Conservation (phyloP, 2,888 invertebrate genomes). For the Trypoxylon attenuatum region DNA sequence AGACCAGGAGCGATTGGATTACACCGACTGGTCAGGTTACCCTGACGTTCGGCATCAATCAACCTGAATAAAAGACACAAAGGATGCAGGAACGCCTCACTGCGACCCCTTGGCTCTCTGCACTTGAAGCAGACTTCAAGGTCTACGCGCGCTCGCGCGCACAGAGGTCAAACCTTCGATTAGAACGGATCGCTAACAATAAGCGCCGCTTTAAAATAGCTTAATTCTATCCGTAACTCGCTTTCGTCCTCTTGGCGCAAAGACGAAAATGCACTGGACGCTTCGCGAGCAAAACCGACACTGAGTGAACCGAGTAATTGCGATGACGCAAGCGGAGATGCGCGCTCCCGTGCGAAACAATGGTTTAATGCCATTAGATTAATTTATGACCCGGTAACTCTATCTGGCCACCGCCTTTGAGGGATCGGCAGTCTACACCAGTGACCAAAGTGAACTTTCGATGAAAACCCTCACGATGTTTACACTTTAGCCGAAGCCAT, state of each 20-base stretch:
- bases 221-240: slow-evolving; percentile 7
- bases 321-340: slow-evolving; percentile 23
- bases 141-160: no score
- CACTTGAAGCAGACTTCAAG: no score
- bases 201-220: slow-evolving; percentile 29
- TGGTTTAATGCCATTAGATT: background rate
- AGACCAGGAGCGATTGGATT: slow-evolving; percentile 52
- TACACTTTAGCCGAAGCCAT: no score
- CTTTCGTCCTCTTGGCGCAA: background rate
- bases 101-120: no score
- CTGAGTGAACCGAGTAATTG: slow-evolving; percentile 24
- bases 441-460: no score
- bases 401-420: no score
- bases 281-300: background rate
- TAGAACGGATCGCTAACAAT: slow-evolving; percentile 16
- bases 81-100: slow-evolving; percentile 36
- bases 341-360: slow-evolving; percentile 16
- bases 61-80: slow-evolving; percentile 46
- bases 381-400: background rate
- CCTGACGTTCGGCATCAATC: slow-evolving; percentile 40
- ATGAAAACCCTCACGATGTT: no score
- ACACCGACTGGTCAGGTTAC: slow-evolving; percentile 29
- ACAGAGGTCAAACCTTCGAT: slow-evolving; percentile 38
- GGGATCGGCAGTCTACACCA: no score
- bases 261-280: background rate